Conservation (phyloP, 2,888 invertebrate genomes). For the Rhagonycha fulva region DNA sequence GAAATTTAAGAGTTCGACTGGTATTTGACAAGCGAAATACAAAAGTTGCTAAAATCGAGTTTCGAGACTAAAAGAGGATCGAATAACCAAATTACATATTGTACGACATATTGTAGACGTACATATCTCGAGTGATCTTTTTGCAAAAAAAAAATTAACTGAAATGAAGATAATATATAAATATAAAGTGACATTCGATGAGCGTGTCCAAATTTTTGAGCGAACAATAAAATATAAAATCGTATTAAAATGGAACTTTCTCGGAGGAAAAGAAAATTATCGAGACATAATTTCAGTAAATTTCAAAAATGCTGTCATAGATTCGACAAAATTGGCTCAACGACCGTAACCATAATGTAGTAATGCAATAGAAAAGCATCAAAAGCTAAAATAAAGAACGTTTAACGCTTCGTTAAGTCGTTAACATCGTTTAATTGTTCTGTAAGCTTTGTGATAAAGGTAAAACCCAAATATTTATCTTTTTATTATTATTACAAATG, state of each 20-base stretch:
- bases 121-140: not conserved
- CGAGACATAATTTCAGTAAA: not conserved
- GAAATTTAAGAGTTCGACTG: constrained; percentile 1
- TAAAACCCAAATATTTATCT: constrained; percentile 25
- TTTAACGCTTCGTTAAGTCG: constrained; percentile 26
- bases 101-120: constrained; percentile 4
- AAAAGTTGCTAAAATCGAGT: constrained; percentile 12
- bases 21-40: constrained; percentile 8
- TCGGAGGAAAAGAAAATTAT: not conserved
- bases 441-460: constrained; percentile 22
- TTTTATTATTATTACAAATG: constrained; percentile 19
- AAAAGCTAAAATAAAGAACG: constrained; percentile 12
- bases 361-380: not conserved
- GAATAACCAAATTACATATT: constrained; percentile 11
- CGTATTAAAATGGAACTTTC: too few species aligned
- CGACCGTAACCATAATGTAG: not conserved
- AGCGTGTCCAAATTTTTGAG: too few species aligned
- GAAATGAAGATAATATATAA: not conserved
- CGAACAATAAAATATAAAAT: too few species aligned
- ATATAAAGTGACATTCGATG: too few species aligned
- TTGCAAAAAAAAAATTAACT: not conserved
- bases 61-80: not conserved
- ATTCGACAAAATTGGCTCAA: constrained; percentile 13
- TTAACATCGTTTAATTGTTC: constrained; percentile 23
- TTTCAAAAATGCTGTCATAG: not conserved